phyloP scores from a whole-genome alignment of 2,113 vertebrate genomes.

The Passerina amoena region DNA sequence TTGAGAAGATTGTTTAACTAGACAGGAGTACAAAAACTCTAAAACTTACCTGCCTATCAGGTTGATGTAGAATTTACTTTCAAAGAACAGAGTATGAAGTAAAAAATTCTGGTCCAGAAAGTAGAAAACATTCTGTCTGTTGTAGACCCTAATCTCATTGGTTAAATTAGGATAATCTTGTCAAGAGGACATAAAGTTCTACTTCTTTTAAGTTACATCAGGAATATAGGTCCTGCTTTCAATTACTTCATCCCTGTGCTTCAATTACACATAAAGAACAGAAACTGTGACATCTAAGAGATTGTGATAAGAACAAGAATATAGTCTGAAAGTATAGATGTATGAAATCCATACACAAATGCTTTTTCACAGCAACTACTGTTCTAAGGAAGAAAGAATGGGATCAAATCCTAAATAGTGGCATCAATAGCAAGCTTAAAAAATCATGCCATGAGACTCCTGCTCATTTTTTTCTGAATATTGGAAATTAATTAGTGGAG shows the following conservation, averaged over 20 bases:
- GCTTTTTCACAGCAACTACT: neutral
- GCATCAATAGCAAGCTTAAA: neutral
- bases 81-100: neutral
- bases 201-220: neutral
- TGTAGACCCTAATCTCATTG: neutral
- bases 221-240: neutral
- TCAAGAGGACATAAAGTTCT: neutral
- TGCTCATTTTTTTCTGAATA: neutral
- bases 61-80: neutral
- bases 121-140: neutral
- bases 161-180: neutral
- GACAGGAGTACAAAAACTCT: neutral
- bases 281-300: neutral
- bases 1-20: neutral
- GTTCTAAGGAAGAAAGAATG: neutral
- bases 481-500: neutral
- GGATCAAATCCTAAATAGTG: neutral
- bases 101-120: neutral
- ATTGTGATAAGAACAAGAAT: neutral
- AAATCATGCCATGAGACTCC: neutral
- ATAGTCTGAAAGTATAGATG: neutral
- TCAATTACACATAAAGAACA: neutral
- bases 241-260: neutral
- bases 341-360: neutral
- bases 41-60: neutral